Conservation (phyloP, 1,140 invertebrate genomes). For the Bombus consobrinus region DNA sequence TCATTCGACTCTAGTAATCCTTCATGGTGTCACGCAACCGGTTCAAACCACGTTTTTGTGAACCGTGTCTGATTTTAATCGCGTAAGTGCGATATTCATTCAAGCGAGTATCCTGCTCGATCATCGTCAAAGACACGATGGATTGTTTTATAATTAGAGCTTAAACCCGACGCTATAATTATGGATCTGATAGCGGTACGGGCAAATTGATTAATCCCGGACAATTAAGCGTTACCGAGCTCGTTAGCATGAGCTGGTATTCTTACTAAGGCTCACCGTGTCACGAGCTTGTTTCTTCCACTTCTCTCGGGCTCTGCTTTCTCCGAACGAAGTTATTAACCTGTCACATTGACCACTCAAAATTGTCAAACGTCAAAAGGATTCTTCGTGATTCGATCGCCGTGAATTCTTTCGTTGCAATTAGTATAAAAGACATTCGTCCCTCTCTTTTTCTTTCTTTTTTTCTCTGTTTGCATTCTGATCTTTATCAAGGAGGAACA, state of each 20-base stretch:
- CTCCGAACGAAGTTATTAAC: slow-evolving; percentile 58
- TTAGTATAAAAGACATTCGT: not conserved
- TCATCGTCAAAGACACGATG: slow-evolving; percentile 38
- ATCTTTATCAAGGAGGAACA: too few species aligned
- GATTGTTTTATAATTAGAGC: slow-evolving; percentile 60
- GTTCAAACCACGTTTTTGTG: slow-evolving; percentile 11
- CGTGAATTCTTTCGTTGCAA: not conserved
- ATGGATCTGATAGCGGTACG: slow-evolving; percentile 34
- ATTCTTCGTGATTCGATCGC: slow-evolving; percentile 29
- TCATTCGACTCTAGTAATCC: not conserved
- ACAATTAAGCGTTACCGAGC: slow-evolving; percentile 47
- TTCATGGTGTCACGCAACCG: not conserved
- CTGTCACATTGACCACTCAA: slow-evolving; percentile 59
- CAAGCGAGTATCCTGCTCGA: not conserved
- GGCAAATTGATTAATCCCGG: slow-evolving; percentile 63
- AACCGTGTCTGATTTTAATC: slow-evolving; percentile 18
- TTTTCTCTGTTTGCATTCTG: too few species aligned
- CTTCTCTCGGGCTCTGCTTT: slow-evolving; percentile 2
- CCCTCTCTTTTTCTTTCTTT: not conserved
- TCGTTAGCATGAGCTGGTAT: slow-evolving; percentile 30
- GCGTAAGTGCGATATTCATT: slow-evolving; percentile 11
- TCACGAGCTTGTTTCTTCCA: slow-evolving; percentile 50
- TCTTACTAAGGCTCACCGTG: slow-evolving; percentile 11
- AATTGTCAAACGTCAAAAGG: slow-evolving; percentile 47
- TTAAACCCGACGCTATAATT: slow-evolving; percentile 55